These are phyloP conservation scores for Dicentrarchus labrax DNA, from an alignment of 2,113 vertebrate genomes.

Conservation along the genomic window DNA sequence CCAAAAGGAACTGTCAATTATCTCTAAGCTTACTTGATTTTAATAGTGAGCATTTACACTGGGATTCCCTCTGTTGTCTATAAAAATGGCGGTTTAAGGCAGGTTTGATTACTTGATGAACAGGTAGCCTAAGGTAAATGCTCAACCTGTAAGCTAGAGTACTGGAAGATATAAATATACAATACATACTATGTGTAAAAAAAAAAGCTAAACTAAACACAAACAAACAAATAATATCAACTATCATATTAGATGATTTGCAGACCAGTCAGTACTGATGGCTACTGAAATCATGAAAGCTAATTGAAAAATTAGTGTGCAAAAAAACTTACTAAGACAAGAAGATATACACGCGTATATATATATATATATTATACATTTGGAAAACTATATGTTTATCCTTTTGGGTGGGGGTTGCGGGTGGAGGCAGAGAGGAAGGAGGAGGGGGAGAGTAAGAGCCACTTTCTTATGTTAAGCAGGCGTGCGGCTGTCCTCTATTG, in stretches of 20 bases:
- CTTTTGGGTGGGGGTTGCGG: constrained; percentile 21
- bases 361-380: constrained; percentile 1
- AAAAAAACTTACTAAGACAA: neutral
- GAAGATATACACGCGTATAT: neutral
- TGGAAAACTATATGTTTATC: constrained; percentile 34
- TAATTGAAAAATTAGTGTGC: neutral
- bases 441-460: constrained; percentile 75
- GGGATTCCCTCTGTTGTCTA: constrained; percentile 17
- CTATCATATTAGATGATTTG: neutral
- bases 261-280: neutral
- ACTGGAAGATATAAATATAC: neutral
- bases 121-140: neutral
- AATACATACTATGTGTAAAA: neutral
- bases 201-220: neutral
- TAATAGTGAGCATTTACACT: constrained; percentile 44
- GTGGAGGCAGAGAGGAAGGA: constrained; percentile 55
- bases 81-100: constrained; percentile 9
- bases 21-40: constrained; percentile 31
- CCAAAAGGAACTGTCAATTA: constrained; percentile 53
- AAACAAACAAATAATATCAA: neutral
- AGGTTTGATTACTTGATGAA: neutral
- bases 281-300: neutral
- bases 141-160: neutral
- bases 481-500: constrained; percentile 83
- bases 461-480: constrained; percentile 86